Conservation (phyloP, 2,797 vertebrate species). For the Pelobates cultripes region DNA sequence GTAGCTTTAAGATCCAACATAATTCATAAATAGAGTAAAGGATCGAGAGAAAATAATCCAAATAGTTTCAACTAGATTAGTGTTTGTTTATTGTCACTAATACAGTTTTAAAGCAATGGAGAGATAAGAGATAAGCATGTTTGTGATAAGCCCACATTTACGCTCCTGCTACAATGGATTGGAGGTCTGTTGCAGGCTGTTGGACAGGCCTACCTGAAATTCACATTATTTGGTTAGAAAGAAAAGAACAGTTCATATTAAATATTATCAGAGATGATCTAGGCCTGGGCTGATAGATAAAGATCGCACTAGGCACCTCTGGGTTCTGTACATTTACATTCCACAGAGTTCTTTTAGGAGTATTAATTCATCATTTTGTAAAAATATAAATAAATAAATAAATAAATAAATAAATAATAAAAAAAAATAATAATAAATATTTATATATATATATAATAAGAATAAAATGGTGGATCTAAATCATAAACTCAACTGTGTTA, state of each 20-base stretch:
- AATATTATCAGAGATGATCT: conserved; percentile 25
- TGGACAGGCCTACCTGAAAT: conserved; percentile 51
- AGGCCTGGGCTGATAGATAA: conserved; percentile 14
- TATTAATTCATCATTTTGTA: conserved; percentile 9
- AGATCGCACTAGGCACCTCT: neutral
- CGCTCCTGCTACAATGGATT: conserved; percentile 25
- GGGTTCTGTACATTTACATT: conserved; percentile 51
- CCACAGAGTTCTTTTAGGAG: conserved; percentile 9
- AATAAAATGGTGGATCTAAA: too few relatives aligned
- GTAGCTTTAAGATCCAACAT: too few relatives aligned
- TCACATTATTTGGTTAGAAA: conserved; percentile 43
- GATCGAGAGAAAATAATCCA: neutral
- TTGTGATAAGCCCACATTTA: conserved; percentile 19
- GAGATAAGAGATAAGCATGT: conserved; percentile 12
- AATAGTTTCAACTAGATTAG: conserved; percentile 1
- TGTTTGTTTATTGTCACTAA: conserved; percentile 19
- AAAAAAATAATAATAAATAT: too few relatives aligned
- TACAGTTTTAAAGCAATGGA: neutral
- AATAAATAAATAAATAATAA: too few relatives aligned
- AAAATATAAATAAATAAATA: neutral
- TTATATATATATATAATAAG: too few relatives aligned
- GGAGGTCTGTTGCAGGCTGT: neutral
- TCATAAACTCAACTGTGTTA: too few relatives aligned
- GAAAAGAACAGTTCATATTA: conserved; percentile 45
- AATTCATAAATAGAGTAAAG: too few relatives aligned